These are phyloP conservation scores for Apaloderma vittatum DNA, from an alignment of 2,113 vertebrate species.

Conservation along the genomic window DNA sequence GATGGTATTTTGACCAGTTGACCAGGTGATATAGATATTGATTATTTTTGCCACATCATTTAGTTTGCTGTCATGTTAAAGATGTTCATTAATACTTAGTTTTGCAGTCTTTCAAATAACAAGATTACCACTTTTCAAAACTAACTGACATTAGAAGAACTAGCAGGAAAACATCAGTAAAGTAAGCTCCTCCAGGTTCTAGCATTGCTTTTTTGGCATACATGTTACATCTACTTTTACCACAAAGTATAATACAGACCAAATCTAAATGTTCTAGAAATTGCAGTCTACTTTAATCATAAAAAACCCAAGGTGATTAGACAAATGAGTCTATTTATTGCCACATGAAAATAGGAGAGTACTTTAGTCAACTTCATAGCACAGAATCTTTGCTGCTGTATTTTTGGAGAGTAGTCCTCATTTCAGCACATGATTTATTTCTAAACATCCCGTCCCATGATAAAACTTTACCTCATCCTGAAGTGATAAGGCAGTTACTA, in stretches of 20 bases:
- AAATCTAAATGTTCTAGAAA: background rate
- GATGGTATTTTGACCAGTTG: background rate
- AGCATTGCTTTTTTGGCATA: background rate
- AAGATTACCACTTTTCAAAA: background rate
- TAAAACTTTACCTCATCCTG: background rate
- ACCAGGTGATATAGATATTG: background rate
- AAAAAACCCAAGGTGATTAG: background rate
- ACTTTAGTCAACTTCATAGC: background rate
- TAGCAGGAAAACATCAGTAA: background rate
- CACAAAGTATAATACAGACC: background rate
- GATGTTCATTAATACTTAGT: background rate
- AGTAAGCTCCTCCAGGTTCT: background rate
- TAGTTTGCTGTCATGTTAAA: background rate
- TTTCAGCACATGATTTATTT: background rate
- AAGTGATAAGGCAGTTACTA: background rate
- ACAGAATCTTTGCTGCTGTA: background rate
- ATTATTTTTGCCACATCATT: background rate
- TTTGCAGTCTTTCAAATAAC: background rate
- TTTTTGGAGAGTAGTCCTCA: background rate
- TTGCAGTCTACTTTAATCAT: background rate
- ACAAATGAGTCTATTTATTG: slow-evolving; percentile 12
- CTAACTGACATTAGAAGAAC: background rate
- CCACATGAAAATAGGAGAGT: background rate
- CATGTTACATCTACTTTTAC: background rate
- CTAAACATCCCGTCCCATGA: background rate